phyloP scores from a whole-genome alignment of 2,113 vertebrate genomes.

The Carassius gibelio region DNA sequence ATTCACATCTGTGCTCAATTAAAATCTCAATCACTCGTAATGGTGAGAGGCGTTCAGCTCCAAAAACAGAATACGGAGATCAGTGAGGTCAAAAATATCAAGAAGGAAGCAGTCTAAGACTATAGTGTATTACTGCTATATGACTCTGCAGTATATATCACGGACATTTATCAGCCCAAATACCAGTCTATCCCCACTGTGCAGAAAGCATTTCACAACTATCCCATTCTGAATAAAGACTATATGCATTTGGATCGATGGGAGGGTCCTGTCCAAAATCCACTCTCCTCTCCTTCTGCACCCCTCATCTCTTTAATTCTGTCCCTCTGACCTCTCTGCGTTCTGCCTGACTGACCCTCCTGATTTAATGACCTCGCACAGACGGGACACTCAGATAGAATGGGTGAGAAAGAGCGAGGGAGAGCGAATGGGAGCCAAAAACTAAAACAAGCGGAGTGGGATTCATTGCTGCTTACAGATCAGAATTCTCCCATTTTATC shows the following conservation, averaged over 20 bases:
- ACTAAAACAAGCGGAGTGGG: conserved; percentile 33
- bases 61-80: conserved; percentile 44
- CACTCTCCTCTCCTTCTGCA: conserved; percentile 22
- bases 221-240: conserved; percentile 20
- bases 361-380: conserved; percentile 72
- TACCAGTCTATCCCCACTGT: background rate
- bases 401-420: conserved; percentile 38
- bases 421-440: conserved; percentile 49
- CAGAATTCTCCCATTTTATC: conserved; percentile 21
- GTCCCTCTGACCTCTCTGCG: conserved; percentile 63
- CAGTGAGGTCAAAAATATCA: conserved; percentile 37
- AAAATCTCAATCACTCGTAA: conserved; percentile 43
- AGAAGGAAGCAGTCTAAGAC: background rate
- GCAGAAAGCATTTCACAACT: background rate
- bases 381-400: conserved; percentile 53
- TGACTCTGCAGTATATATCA: background rate
- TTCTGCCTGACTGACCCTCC: conserved; percentile 65
- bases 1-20: conserved; percentile 54
- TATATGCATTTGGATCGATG: conserved; percentile 3
- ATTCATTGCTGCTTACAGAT: conserved; percentile 49
- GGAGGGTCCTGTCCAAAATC: conserved; percentile 19
- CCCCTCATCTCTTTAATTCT: conserved; percentile 42
- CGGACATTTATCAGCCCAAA: background rate
- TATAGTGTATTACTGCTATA: too few relatives aligned
- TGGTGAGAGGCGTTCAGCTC: conserved; percentile 22